A percentile compares a stretch with the other conserved stretches of the same genome.
Conservation (phyloP, 2,888 invertebrate genomes). For the Euphydryas editha region DNA sequence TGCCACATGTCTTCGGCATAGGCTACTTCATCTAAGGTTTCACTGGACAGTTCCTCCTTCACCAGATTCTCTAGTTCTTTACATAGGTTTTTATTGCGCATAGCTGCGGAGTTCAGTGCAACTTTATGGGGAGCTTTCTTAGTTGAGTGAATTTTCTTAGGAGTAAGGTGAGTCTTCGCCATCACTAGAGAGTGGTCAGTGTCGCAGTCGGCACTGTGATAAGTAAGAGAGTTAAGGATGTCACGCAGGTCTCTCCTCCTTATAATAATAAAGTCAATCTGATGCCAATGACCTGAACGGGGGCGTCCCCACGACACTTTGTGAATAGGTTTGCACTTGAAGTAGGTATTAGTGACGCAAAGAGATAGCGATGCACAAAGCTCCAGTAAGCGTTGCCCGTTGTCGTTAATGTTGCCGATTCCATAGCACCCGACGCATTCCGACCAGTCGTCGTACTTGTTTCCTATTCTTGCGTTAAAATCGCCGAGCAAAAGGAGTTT, state of each 20-base stretch:
- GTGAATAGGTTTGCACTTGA: slow-evolving; percentile 8
- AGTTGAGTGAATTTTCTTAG: no score
- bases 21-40: no score
- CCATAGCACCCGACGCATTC: background rate
- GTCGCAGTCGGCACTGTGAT: slow-evolving; percentile 34
- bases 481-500: background rate
- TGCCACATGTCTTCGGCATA: no score
- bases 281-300: slow-evolving; percentile 40
- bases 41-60: no score
- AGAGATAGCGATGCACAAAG: background rate
- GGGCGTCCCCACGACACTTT: slow-evolving; percentile 43
- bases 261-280: slow-evolving; percentile 36
- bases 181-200: slow-evolving; percentile 33
- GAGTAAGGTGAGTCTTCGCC: background rate
- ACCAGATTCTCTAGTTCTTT: no score
- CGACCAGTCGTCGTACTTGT: background rate
- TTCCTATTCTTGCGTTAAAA: background rate
- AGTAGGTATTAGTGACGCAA: slow-evolving; percentile 3
- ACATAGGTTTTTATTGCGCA: no score
- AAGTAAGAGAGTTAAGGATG: slow-evolving; percentile 27
- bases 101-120: no score
- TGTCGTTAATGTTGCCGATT: background rate
- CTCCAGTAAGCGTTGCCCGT: slow-evolving; percentile 3
- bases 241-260: slow-evolving; percentile 29
- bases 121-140: no score